These are phyloP conservation scores for Chaenodraco wilsoni DNA, from an alignment of 2,797 vertebrate species.

Conservation along the genomic window DNA sequence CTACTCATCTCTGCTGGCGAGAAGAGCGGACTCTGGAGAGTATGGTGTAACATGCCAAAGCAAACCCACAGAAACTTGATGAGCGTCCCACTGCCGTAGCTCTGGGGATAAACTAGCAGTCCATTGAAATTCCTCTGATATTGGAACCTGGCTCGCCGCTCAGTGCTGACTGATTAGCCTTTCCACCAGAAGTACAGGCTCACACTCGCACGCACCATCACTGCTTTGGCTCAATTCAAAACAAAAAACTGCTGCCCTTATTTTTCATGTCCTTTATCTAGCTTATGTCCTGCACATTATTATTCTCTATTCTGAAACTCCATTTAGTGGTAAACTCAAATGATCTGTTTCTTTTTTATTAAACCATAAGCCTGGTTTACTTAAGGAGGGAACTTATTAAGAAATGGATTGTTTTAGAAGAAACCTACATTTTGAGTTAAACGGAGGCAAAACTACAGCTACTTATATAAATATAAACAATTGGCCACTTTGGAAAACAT, in stretches of 20 bases:
- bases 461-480: no score
- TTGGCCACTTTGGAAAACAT: no score
- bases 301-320: constrained; percentile 3
- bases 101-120: constrained; percentile 61
- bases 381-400: constrained; percentile 17
- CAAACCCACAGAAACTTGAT: constrained; percentile 72
- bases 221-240: constrained; percentile 11
- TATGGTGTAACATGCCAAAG: constrained; percentile 61
- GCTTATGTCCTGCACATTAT: constrained; percentile 4
- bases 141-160: constrained; percentile 44
- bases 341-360: constrained; percentile 21
- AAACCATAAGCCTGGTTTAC: constrained; percentile 5
- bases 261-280: not conserved
- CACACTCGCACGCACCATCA: not conserved
- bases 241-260: constrained; percentile 2
- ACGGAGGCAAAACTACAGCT: not conserved
- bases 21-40: constrained; percentile 47
- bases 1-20: constrained; percentile 60
- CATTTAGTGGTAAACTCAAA: constrained; percentile 5
- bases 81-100: constrained; percentile 51
- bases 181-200: constrained; percentile 14
- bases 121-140: constrained; percentile 72
- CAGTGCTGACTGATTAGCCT: constrained; percentile 31
- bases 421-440: constrained; percentile 13
- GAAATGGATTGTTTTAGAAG: constrained; percentile 1